Evolutionary conservation across 1,140 invertebrate genomes (phyloP).

Genomic region (Drosophila pachea): DNA sequence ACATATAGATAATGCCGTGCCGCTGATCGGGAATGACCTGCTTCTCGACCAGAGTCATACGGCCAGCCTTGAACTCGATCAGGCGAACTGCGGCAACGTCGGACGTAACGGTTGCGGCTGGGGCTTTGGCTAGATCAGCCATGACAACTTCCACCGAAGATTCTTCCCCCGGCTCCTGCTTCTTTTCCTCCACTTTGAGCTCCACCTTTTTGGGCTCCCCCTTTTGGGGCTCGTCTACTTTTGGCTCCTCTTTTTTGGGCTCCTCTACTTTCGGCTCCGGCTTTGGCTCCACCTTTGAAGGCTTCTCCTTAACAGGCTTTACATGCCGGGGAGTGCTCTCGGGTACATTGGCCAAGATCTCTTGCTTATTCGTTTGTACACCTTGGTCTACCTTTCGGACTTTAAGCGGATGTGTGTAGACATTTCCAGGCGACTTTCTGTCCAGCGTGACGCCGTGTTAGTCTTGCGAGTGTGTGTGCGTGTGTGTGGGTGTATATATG

Average conservation of each 20-base stretch:
- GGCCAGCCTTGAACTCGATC: conserved; percentile 96
- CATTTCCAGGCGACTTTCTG: neutral
- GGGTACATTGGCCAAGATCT: neutral
- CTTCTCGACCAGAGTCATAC: conserved; percentile 95
- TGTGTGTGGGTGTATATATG: neutral
- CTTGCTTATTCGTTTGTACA: neutral
- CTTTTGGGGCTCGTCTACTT: neutral
- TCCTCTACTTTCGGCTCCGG: neutral
- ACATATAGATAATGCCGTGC: conserved; percentile 95
- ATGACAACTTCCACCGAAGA: neutral
- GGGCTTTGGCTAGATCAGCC: no score
- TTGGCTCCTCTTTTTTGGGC: neutral
- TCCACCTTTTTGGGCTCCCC: neutral
- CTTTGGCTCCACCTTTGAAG: neutral
- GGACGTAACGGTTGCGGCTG: conserved; percentile 21
- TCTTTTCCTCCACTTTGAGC: neutral
- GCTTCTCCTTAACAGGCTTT: neutral
- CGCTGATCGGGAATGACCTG: conserved; percentile 96
- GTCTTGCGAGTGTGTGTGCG: neutral
- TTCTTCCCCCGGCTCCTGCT: neutral
- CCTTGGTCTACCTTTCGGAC: neutral
- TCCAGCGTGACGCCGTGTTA: neutral
- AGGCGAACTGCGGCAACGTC: conserved; percentile 74
- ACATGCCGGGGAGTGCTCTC: neutral
- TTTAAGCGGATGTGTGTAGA: neutral